A percentile compares a stretch with the other conserved stretches of the same genome.
Conservation (phyloP, 92 coral and sea anemone species). For the Actinernus sp. region DNA sequence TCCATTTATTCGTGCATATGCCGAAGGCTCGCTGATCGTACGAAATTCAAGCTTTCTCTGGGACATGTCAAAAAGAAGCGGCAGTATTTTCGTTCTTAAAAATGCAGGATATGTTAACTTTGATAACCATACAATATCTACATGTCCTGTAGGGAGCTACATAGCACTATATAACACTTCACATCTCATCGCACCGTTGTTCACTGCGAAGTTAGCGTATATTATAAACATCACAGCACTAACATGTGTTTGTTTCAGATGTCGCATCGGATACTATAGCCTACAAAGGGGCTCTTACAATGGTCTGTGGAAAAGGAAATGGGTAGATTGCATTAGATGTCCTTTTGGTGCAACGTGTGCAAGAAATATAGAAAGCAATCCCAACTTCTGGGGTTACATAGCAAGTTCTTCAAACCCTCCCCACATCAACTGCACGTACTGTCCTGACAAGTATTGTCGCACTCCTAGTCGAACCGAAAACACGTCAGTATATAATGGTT, state of each 20-base stretch:
- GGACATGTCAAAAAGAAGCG: constrained; percentile 10
- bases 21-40: constrained; percentile 4
- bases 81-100: constrained; percentile 5
- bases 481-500: constrained; percentile 56
- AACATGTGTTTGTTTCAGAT: constrained; percentile 44
- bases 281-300: constrained; percentile 61
- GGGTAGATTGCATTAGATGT: constrained; percentile 70
- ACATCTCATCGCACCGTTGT: too few species aligned
- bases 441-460: constrained; percentile 83
- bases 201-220: too few species aligned
- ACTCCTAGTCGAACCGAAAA: constrained; percentile 10
- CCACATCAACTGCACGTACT: constrained; percentile 54
- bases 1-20: constrained; percentile 18
- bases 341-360: constrained; percentile 85
- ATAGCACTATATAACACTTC: constrained; percentile 11
- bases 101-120: constrained; percentile 18
- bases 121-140: neutral
- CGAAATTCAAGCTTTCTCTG: constrained; percentile 7
- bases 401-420: constrained; percentile 17
- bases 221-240: constrained; percentile 18
- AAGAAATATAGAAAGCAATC: constrained; percentile 45
- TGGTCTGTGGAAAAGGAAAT: neutral
- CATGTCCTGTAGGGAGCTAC: constrained; percentile 30
- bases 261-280: constrained; percentile 62
- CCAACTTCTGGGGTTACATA: constrained; percentile 88